Conservation (phyloP, 2,113 vertebrate species). For the Sialia sialis region DNA sequence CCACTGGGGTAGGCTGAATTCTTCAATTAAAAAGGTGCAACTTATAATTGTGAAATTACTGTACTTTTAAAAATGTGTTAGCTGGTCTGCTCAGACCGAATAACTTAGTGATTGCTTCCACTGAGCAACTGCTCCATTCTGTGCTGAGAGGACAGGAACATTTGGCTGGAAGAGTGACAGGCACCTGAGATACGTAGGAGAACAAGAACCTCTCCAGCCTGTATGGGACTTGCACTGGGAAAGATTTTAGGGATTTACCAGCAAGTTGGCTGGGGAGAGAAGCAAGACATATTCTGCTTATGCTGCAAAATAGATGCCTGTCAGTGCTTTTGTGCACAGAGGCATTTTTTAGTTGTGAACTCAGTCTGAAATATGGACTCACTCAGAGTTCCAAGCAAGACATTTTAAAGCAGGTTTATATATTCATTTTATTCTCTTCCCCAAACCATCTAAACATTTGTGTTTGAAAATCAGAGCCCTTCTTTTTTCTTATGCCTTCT, state of each 20-base stretch:
- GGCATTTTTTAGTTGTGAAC: neutral
- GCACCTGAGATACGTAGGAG: neutral
- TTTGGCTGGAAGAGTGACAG: neutral
- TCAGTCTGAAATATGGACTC: neutral
- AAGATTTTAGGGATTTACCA: neutral
- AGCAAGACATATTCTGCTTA: neutral
- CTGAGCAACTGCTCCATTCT: fast-evolving
- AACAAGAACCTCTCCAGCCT: neutral
- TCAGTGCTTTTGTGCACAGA: neutral
- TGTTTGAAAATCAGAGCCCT: neutral
- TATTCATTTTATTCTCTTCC: neutral
- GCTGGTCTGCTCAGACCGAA: neutral
- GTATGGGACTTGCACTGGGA: neutral
- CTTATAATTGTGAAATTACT: too few relatives aligned
- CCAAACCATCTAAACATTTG: neutral
- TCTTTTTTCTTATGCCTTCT: neutral
- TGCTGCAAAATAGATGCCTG: neutral
- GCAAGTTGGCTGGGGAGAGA: neutral
- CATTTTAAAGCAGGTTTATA: neutral
- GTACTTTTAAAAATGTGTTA: neutral
- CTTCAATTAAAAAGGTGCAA: too few relatives aligned
- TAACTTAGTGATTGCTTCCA: neutral
- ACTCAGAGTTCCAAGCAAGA: neutral
- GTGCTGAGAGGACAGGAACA: neutral
- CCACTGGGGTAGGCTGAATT: too few relatives aligned